Evolutionary conservation across 2,113 vertebrate species (phyloP).

Genomic region (Rhinichthys klamathensis): DNA sequence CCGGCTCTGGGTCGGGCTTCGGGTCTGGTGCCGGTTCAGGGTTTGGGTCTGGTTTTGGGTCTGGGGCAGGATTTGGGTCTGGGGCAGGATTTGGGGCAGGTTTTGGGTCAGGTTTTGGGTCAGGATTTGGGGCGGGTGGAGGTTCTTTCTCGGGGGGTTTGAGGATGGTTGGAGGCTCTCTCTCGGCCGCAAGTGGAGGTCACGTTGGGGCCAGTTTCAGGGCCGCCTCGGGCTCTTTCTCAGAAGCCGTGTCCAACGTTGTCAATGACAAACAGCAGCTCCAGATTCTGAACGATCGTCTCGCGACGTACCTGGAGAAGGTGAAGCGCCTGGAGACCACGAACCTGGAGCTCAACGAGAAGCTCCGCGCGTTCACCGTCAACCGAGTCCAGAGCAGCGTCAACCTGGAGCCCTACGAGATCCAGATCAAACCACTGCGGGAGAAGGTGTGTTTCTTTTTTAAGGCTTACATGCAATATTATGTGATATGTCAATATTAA

Average conservation of each 20-base stretch:
- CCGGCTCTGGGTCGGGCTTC: background rate
- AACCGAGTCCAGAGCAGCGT: slow-evolving; percentile 19
- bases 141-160: background rate
- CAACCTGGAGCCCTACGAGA: slow-evolving; percentile 46
- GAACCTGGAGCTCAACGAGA: slow-evolving; percentile 56
- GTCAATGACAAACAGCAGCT: slow-evolving; percentile 52
- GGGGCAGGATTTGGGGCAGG: background rate
- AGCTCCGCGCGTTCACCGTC: slow-evolving; percentile 33
- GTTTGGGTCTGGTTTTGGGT: rapidly evolving
- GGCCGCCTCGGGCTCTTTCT: background rate
- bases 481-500: too few relatives aligned
- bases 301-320: slow-evolving; percentile 56
- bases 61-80: background rate
- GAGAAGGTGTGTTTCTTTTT: slow-evolving; percentile 44
- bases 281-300: slow-evolving; percentile 58
- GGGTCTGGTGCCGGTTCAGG: background rate
- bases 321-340: slow-evolving; percentile 54
- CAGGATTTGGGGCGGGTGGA: background rate
- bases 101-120: background rate
- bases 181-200: background rate
- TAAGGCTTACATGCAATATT: background rate
- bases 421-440: slow-evolving; percentile 30
- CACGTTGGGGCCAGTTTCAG: background rate
- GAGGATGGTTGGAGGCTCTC: background rate
- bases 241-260: background rate